Base-by-base conservation (phyloP, 2,797 vertebrate species). In the Crypturellus tataupa region DNA sequence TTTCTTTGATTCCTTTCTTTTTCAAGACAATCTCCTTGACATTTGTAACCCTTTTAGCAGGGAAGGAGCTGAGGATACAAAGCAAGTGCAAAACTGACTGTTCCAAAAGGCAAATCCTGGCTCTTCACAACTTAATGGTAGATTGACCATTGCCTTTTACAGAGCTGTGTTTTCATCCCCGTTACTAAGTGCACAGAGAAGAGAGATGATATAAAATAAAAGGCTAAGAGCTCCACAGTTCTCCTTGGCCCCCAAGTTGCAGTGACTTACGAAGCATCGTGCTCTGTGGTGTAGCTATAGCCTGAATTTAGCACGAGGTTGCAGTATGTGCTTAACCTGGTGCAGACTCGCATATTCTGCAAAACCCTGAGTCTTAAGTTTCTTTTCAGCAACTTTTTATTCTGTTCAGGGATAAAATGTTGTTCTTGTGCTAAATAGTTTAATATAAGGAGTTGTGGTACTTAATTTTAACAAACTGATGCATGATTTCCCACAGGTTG, bases 231-330 rank as follows among this genome's bases (percentile, higher is more conserved):
- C 42, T 93, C 60, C 17, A 21, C 33, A 58, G 4, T 80, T 56
- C 3, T 70, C 44, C 75, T 44, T 71, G 49, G 35, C 40, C 81
- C 2, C 83, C 20, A 0, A 83, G 40, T 63, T 87, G 80, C 49
- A 79, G 0, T 44, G 16, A 46, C 0, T 1, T 27, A 5, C 15
- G 35, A n/a, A 73, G 16, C 6, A 3, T 46, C n/a, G 9, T 47
- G 72, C 25, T 29, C 42, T 75, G 56, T 83, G 51, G 18, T 33
- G 35, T 55, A 85, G 60, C n/a, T 78, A 24, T 39, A 80, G 44
- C 51, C 39, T 71, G 55, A 80, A 58, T 46, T 85, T 69, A 78
- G 37, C 16, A 3, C 33, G 60, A 5, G 42, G 7, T 71, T 89
- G 19, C 17, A 29, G 13, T 6, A 59, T 21, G 9, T 84, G 12